These are phyloP conservation scores for Augiades crinisus DNA, from an alignment of 2,888 invertebrate genomes.

Conservation along the genomic window DNA sequence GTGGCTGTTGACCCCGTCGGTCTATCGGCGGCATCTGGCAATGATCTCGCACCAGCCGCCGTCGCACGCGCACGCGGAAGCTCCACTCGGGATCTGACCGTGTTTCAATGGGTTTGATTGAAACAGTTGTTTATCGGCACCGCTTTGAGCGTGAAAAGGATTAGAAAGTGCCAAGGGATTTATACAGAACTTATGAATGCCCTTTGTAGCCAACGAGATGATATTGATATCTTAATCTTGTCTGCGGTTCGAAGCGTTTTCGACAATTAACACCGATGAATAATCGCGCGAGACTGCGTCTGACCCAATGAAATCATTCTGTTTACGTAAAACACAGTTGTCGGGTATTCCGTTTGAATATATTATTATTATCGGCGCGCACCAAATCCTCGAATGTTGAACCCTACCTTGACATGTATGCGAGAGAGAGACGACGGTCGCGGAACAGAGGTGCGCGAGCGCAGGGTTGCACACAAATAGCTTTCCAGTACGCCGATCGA, in stretches of 20 bases:
- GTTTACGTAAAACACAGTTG: constrained; percentile 64
- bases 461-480: constrained; percentile 77
- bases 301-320: constrained; percentile 62
- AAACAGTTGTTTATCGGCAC: constrained; percentile 39
- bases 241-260: no score
- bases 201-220: neutral
- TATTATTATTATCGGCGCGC: constrained; percentile 55
- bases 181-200: constrained; percentile 21
- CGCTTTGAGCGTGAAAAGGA: constrained; percentile 48
- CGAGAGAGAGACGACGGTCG: constrained; percentile 63
- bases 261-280: neutral
- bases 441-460: constrained; percentile 65
- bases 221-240: no score
- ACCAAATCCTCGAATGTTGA: constrained; percentile 77
- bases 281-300: constrained; percentile 3
- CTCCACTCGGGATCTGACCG: constrained; percentile 66
- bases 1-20: constrained; percentile 79
- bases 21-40: constrained; percentile 77
- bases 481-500: constrained; percentile 63
- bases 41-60: constrained; percentile 69
- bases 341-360: constrained; percentile 57
- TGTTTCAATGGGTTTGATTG: constrained; percentile 58
- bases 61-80: constrained; percentile 60
- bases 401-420: constrained; percentile 81
- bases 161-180: constrained; percentile 51